Base-by-base conservation (phyloP, 2,797 vertebrate genomes). In the Semotilus atromaculatus region DNA sequence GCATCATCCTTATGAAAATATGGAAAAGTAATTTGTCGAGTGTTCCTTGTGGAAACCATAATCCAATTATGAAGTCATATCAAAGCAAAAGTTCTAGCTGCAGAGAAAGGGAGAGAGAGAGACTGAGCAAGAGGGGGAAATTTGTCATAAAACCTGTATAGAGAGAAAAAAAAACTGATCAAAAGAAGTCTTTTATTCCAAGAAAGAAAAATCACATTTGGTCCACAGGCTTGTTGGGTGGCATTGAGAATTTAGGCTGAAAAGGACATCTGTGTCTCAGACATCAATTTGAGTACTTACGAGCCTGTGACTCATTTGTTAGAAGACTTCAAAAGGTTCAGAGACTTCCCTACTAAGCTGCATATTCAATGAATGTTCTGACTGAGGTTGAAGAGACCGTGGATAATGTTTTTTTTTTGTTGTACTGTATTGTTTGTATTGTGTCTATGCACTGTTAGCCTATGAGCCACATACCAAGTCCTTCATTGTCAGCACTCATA, bases 21-120 rank as follows among this genome's bases (percentile, higher is more conserved):
- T 90, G 88, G 83, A 92, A 89, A 91, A 88, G 81, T 70, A 85
- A 85, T 90, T 91, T 90, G 89, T 70, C 85, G 77, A 89, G 83
- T 85, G 81, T 86, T 89, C 86, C 79, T 80, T 86, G 73, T 73
- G 86, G 81, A 79, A 43, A 88, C 80, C 60, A 77, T 91, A 90
- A 92, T 92, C 88, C 86, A 91, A 92, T 93, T 88, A 85, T 88
- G 81, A 89, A 89, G 79, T 88, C 86, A 87, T 88, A 91, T 91
- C 87, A 92, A 90, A 92, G 88, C 38, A 84, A 90, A 85, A 73
- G 77, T 89, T 73, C 88, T 60, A 85, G 38, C 82, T 60, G 82
- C 88, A 88, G 79, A 85, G 40, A 84, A 84, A 84, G 29, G 36
- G 70, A 83, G 72, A 71, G 82, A 82, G 62, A 62, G 58, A 62